Evolutionary conservation across 2,113 vertebrate species (phyloP).

Genomic region (Hyla sarda): DNA sequence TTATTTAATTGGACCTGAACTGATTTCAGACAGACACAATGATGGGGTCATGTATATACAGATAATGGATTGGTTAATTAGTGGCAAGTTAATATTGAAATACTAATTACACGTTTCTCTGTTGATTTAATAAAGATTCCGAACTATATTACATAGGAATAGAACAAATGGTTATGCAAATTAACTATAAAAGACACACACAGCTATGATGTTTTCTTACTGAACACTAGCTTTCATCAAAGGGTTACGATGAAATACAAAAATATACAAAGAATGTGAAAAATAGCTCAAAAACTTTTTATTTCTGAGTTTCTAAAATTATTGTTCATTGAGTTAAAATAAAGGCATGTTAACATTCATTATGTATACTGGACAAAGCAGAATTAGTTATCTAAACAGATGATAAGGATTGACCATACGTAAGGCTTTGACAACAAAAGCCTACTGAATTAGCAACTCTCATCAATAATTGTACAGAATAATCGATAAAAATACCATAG

Average conservation of each 20-base stretch:
- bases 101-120: constrained; percentile 3
- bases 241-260: neutral
- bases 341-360: neutral
- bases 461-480: no score
- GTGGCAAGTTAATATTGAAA: constrained; percentile 42
- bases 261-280: neutral
- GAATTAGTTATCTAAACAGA: neutral
- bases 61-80: constrained; percentile 43
- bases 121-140: constrained; percentile 32
- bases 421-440: no score
- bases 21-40: constrained; percentile 25
- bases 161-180: constrained; percentile 8
- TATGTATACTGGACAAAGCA: neutral
- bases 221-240: neutral
- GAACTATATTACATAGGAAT: constrained; percentile 10
- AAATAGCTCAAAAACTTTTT: neutral
- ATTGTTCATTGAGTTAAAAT: neutral
- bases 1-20: constrained; percentile 29
- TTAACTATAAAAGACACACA: neutral
- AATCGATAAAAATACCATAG: no score
- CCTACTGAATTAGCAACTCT: no score
- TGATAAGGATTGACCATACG: no score
- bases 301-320: neutral
- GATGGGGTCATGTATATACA: constrained; percentile 16
- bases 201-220: neutral